Evolutionary conservation across 1,140 invertebrate species (phyloP), one percentile per base, ranked within the genome.

Genomic region (Sinonovacula constricta): DNA sequence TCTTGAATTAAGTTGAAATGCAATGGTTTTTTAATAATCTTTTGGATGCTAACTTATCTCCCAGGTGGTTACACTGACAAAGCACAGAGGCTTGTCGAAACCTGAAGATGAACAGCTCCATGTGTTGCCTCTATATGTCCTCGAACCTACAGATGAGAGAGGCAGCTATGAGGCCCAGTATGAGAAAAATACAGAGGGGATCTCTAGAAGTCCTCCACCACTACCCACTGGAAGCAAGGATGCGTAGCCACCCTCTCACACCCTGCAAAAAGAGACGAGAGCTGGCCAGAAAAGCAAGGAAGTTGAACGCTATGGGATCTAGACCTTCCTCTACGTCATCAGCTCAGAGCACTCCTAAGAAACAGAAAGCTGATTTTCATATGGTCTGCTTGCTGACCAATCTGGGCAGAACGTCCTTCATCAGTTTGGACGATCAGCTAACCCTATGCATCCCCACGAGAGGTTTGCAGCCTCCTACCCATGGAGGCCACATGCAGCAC

Each of bases 31-130:
- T n/a, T n/a, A n/a, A n/a, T n/a, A n/a, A n/a, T n/a, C n/a, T n/a
- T n/a, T n/a, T n/a, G n/a, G n/a, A n/a, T n/a, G n/a, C n/a, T n/a
- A n/a, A n/a, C n/a, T n/a, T n/a, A n/a, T n/a, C n/a, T n/a, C n/a
- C n/a, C 76, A 95, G 94, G 94, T 98, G 59, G 97, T 98, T 3
- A 97, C 96, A 0, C 92, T 99, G 33, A 95, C 96, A 2, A 97
- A 97, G 89, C 95, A 98, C 88, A 91, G 96, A 81, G 92, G 93
- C 2, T 90, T 96, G 4, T 90, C 92, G 5, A 96, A 96, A 90
- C 93, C 95, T 1, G 93, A 95, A 49, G 96, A 98, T 89, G 97
- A 98, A 90, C 97, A 99, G 87, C 93, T 98, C 36, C 98, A 99
- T 89, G 96, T 98, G 18, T 91, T 99, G 68, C 97, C 97, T 0